These are phyloP conservation scores for Sphaerophoria rueppellii DNA, from an alignment of 2,888 invertebrate genomes.

Conservation along the genomic window DNA sequence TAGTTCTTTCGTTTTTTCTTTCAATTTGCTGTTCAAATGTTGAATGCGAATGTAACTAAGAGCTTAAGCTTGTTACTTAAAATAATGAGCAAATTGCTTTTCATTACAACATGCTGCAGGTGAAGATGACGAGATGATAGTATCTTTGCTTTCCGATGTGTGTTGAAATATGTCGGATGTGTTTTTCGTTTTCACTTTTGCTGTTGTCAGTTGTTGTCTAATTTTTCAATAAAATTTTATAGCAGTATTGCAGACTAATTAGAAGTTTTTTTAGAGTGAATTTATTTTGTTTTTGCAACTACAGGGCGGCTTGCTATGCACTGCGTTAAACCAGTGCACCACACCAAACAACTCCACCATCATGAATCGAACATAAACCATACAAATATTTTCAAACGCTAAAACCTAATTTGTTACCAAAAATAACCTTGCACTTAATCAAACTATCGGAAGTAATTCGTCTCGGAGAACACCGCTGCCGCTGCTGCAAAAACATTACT, in stretches of 20 bases:
- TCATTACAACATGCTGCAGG: not conserved
- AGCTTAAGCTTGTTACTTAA: not conserved
- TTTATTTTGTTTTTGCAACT: too few species aligned
- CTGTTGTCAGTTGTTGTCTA: too few species aligned
- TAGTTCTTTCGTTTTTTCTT: not conserved
- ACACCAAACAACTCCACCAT: not conserved
- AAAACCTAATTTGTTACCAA: not conserved
- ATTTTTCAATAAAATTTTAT: too few species aligned
- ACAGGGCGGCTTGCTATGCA: too few species aligned
- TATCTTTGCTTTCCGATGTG: too few species aligned
- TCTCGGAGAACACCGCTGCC: not conserved
- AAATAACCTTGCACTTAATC: constrained; percentile 43
- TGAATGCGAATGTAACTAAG: not conserved
- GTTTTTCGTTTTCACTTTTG: too few species aligned
- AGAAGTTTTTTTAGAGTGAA: too few species aligned
- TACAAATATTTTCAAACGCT: not conserved
- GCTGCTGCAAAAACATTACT: constrained; percentile 33
- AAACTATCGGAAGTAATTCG: constrained; percentile 41
- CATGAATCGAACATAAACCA: not conserved
- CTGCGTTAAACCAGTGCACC: too few species aligned
- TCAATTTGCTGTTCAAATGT: constrained; percentile 14
- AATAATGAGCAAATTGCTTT: not conserved
- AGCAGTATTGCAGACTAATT: too few species aligned
- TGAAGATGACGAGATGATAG: too few species aligned
- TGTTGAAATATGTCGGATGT: too few species aligned